Evolutionary conservation across 2,113 vertebrate genomes (phyloP).

Genomic region (Mastomys coucha): DNA sequence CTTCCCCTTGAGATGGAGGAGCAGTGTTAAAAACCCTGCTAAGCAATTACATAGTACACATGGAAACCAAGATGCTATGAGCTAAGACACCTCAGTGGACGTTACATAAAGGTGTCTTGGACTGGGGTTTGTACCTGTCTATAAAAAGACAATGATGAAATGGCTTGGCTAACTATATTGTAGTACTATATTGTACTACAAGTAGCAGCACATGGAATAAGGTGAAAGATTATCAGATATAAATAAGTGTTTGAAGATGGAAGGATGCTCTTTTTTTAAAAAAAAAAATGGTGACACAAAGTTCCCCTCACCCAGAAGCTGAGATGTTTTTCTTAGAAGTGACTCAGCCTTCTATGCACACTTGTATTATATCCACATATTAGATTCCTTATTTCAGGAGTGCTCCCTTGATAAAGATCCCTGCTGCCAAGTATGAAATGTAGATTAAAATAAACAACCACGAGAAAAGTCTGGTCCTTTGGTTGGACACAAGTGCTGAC

Average conservation of each 20-base stretch:
- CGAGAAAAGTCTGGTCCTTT: not conserved
- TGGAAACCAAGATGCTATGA: not conserved
- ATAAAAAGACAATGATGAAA: not conserved
- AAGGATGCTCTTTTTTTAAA: not conserved
- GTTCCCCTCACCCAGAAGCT: not conserved
- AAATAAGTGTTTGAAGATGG: conserved; percentile 16
- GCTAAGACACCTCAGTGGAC: not conserved
- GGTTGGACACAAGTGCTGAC: not conserved
- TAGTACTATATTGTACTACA: not conserved
- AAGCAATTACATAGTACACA: not conserved
- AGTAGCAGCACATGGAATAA: not conserved
- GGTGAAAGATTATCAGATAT: not conserved
- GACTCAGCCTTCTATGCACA: not conserved
- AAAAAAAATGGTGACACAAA: not conserved
- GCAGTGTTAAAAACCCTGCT: not conserved
- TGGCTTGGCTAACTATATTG: not conserved
- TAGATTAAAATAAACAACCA: conserved; percentile 28
- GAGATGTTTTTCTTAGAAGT: not conserved
- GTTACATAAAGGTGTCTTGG: not conserved
- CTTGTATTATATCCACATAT: not conserved
- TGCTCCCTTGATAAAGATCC: conserved; percentile 19
- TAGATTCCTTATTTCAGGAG: not conserved
- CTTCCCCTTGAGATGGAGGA: not conserved
- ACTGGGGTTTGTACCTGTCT: not conserved
- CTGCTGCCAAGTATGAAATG: not conserved